Conservation (phyloP, 2,888 invertebrate genomes). For the Antheraea assamensis region DNA sequence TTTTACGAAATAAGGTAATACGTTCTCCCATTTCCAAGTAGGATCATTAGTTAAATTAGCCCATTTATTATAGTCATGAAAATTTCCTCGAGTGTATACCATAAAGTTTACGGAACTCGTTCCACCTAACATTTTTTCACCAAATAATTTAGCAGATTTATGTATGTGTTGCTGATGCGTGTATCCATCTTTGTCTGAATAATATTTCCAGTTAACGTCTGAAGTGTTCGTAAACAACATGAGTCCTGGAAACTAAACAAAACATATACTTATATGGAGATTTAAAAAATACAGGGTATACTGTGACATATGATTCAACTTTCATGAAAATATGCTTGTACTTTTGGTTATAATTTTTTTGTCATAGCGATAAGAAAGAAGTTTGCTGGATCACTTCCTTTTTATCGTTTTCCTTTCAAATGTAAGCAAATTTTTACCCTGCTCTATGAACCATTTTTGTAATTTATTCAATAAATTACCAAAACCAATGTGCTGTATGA, state of each 20-base stretch:
- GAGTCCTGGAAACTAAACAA: not conserved
- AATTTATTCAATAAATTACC: too few relatives aligned
- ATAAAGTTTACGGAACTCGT: constrained; percentile 25
- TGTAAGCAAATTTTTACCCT: too few relatives aligned
- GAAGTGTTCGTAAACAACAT: not conserved
- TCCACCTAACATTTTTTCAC: constrained; percentile 32
- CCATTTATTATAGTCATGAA: constrained; percentile 27
- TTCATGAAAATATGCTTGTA: too few relatives aligned
- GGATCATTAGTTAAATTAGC: constrained; percentile 25
- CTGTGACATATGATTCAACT: too few relatives aligned
- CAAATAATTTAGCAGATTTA: constrained; percentile 6
- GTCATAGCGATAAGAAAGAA: too few relatives aligned
- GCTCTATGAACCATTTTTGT: too few relatives aligned
- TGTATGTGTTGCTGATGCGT: constrained; percentile 3
- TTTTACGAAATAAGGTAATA: constrained; percentile 31
- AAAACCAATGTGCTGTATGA: too few relatives aligned
- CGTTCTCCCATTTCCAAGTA: constrained; percentile 30
- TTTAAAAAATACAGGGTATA: too few relatives aligned
- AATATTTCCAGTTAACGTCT: not conserved
- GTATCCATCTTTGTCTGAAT: not conserved
- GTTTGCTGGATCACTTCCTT: too few relatives aligned
- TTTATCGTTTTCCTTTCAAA: too few relatives aligned
- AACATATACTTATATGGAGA: not conserved
- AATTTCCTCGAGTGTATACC: constrained; percentile 29
- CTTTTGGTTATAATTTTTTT: too few relatives aligned